Base-by-base conservation (phyloP, 2,113 vertebrate species). In the Pelusios castaneus region DNA sequence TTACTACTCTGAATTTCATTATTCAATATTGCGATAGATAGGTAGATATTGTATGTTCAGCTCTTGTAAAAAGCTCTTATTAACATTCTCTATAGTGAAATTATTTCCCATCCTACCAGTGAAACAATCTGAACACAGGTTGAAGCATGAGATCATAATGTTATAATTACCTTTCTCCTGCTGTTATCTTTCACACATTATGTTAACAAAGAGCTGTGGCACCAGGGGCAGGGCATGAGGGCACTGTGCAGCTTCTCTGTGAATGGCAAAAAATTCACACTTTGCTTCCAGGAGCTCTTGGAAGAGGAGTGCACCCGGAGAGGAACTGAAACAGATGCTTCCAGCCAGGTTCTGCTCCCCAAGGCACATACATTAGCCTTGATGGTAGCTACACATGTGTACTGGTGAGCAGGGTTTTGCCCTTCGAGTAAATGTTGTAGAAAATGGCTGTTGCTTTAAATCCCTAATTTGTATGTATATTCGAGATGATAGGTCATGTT, bases 21-120 rank as follows among this genome's bases (percentile, higher is more conserved):
- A 77, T 70, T 88, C 93, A 63, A 89, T 95, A 89, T 96, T 95
- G 94, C 96, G 94, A 96, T 92, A 91, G 94, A 96, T 91, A 91
- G 95, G 96, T 94, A 52, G 60, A 82, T 41, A 75, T 14, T 3
- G 55, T 45, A 1, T 47, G 89, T 95, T 96, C 96, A 88, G 93
- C 96, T 91, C 88, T 1, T 76, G 34, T 4, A 81, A 86, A 94
- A 95, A 88, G 75, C 85, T 85, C 87, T 89, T 34, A 95, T 95
- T 96, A 97, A 89, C 52, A 58, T 90, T 90, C 85, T 86, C 60
- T 52, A 56, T 41, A 41, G 51, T 8, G 81, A 89, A 54, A 90
- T 80, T 31, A 45, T 87, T 95, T 91, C 95, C 93, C 82, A 78
- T 75, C 87, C 88, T n/a, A 63, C 60, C 82, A 85, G 85, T 55